Evolutionary conservation across 2,113 vertebrate species (phyloP), one percentile per base, ranked within the genome.

Genomic region (Lamprotornis superbus): DNA sequence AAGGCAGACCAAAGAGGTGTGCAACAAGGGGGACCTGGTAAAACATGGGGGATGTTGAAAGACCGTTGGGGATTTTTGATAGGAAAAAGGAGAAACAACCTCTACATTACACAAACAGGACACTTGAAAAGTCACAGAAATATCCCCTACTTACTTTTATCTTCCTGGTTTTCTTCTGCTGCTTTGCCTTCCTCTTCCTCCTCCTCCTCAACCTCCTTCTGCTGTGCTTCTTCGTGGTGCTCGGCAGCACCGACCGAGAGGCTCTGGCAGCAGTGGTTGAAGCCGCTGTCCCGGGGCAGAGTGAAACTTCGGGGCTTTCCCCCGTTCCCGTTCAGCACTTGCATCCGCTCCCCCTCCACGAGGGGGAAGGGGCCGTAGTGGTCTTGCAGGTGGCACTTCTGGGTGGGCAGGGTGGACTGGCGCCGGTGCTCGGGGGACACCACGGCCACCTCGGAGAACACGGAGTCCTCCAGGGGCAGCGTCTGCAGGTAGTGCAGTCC

Each of bases 401-500:
- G 99, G 31, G 99, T 99, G 30, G 99, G 99, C 73, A 99, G 98
- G 37, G 99, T 99, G 5, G 99, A 99, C 98, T 99, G 99, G 75
- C 99, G 97, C 83, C 99, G 98, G 93, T 97, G 99, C 98, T 98
- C 98, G 24, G 97, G 99, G 95, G 98, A 99, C 94, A 98, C 95
- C 82, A 98, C 98, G 2, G 97, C 96, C 1, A 98, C 98, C 94
- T 99, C 99, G 7, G 98, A 99, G 93, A 99, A 99, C 85, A 99
- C 99, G 0, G 99, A 99, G 76, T 99, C 99, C 97, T 99, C 99
- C 95, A 99, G 97, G 2, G 99, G 99, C 95, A 99, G 98, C 33
- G 99, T 99, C 97, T 99, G 99, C 95, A 99, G 98, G 97, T 99
- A 99, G 97, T 99, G 99, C 81, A 99, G 98, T 95, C 99, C 99